phyloP scores from a whole-genome alignment of 30 jellyfish, hydroid and myxozoan species.

The Hydra vulgaris region DNA sequence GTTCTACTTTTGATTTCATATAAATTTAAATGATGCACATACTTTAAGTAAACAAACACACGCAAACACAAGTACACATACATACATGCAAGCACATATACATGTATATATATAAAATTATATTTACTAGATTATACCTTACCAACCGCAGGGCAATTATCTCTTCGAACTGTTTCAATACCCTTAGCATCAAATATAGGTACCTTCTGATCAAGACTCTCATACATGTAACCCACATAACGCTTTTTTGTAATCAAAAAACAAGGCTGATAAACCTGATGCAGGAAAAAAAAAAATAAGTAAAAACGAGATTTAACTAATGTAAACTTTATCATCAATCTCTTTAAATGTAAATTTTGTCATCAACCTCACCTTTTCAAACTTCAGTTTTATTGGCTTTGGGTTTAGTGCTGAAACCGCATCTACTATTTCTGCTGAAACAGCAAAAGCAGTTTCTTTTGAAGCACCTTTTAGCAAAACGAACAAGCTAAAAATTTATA shows the following conservation, averaged over 20 bases:
- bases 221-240: slow-evolving; percentile 93
- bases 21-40: no score
- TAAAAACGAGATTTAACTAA: neutral
- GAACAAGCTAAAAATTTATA: slow-evolving; percentile 39
- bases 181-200: slow-evolving; percentile 94
- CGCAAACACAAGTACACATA: no score
- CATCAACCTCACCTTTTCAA: slow-evolving; percentile 57
- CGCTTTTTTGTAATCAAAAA: slow-evolving; percentile 87
- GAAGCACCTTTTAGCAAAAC: slow-evolving; percentile 86
- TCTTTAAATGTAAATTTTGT: neutral
- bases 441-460: slow-evolving; percentile 71
- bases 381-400: slow-evolving; percentile 77
- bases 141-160: slow-evolving; percentile 83
- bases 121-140: slow-evolving; percentile 38
- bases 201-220: slow-evolving; percentile 62
- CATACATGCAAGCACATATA: no score
- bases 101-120: neutral
- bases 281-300: neutral
- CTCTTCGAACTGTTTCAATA: slow-evolving; percentile 88
- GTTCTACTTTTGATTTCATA: no score
- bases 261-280: slow-evolving; percentile 90
- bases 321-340: neutral
- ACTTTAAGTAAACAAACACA: no score
- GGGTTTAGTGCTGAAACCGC: slow-evolving; percentile 84
- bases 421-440: slow-evolving; percentile 61